Evolutionary conservation across 2,888 invertebrate species (phyloP), one percentile per base, ranked within the genome.

Genomic region (Blomia tropicalis): DNA sequence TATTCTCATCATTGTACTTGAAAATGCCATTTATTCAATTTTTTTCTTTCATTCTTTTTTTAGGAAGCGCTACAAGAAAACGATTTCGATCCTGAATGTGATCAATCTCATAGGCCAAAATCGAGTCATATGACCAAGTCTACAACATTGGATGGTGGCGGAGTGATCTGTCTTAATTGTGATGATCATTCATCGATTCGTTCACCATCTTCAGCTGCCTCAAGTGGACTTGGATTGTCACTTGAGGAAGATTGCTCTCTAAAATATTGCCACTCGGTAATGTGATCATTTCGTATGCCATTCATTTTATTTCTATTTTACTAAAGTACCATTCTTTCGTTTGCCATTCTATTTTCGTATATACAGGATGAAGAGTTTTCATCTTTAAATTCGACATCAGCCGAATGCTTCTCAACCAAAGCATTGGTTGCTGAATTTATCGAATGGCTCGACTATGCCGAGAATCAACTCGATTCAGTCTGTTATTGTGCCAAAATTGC

Each of bases 401-500:
- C 60, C 4, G 27, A 58, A 14, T 19, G 36, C n/a, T 43, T n/a
- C 25, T 22, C 32, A 1, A n/a, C 59, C 32, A 51, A 51, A 30
- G 47, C 22, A 17, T 41, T 30, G 11, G 32, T 63, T 14, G 59
- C 59, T 7, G 63, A 63, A 27, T 63, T 63, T 32, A 22, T 59
- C 43, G 47, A 63, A 29, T 63, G 63, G 63, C 47, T 63, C n/a
- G 43, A 41, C 25, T 59, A 54, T 54, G 58, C 60, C 4, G 63
- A 63, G 41, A 51, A 60, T 25, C 63, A 63, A 25, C 53, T 63
- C 23, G 53, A 60, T 47, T 60, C 63, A 14, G 60, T 63, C n/a
- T 63, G 63, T 43, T 63, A 63, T 51, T 63, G 63, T 62, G 62
- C 62, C 62, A 62, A 62, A 41, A 56, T 54, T 54, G 32, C 36